Percentiles rank a stretch among this genome's conserved stretches.
Evolutionary conservation across 1,140 invertebrate species (phyloP).

Genomic region (Calliphora vicina): DNA sequence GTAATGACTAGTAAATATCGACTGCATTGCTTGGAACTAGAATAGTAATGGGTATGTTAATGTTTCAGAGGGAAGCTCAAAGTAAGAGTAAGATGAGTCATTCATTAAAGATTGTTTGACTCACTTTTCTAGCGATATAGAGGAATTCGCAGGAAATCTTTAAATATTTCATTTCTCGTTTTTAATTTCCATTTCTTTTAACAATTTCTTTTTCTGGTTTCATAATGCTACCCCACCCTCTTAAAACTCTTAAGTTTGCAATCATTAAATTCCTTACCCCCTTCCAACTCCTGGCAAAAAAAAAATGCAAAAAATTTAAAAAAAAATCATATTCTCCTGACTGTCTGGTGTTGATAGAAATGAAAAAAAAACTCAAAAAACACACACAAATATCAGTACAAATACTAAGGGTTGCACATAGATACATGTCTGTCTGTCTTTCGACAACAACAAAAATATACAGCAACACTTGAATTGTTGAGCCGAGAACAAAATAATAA

Average conservation of each 20-base stretch:
- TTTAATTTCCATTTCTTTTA: too few species aligned
- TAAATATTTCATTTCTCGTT: too few species aligned
- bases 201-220: too few species aligned
- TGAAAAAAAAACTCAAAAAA: not conserved
- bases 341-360: conserved; percentile 8
- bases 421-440: not conserved
- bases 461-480: conserved; percentile 29
- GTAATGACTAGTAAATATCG: too few species aligned
- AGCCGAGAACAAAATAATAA: conserved; percentile 24
- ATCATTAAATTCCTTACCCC: not conserved
- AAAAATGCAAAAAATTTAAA: not conserved
- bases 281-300: too few species aligned
- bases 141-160: too few species aligned
- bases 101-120: too few species aligned
- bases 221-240: not conserved
- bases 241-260: not conserved
- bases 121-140: too few species aligned
- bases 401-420: not conserved
- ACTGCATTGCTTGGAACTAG: too few species aligned
- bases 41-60: too few species aligned
- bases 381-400: not conserved
- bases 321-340: not conserved
- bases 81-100: too few species aligned
- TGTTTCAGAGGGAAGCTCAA: too few species aligned
- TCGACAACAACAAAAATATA: not conserved